Percentiles rank a stretch among this genome's conserved stretches.
Evolutionary conservation across 1,140 invertebrate genomes (phyloP).

Genomic region (Pogonomyrmex barbatus): DNA sequence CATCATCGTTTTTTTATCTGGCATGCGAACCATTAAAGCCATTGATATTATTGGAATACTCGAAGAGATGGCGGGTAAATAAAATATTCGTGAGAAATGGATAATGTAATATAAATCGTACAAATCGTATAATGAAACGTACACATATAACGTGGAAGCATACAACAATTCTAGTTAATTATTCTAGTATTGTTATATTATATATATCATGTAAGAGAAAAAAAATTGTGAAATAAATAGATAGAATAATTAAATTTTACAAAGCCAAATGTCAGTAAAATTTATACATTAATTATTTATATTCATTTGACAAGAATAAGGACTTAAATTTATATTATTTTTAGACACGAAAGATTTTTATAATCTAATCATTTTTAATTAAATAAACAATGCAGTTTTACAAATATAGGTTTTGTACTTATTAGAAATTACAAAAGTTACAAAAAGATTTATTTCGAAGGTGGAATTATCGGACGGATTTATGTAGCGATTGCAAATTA

Average conservation of each 20-base stretch:
- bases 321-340: background rate
- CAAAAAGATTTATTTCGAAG: background rate
- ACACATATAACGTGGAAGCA: background rate
- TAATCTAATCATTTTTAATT: background rate
- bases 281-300: background rate
- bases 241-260: conserved; percentile 13
- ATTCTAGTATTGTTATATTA: background rate
- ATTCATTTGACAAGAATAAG: background rate
- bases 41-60: background rate
- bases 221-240: no score
- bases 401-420: background rate
- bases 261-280: background rate
- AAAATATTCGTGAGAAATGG: conserved; percentile 20
- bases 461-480: background rate
- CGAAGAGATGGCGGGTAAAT: background rate
- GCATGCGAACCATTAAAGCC: background rate
- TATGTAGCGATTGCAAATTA: conserved; percentile 5
- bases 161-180: background rate
- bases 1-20: background rate
- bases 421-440: background rate
- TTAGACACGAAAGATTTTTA: background rate
- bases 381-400: background rate
- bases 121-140: background rate
- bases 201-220: background rate
- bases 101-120: background rate